phyloP scores from a whole-genome alignment of 2,888 invertebrate species.

The Galerucella calmariensis region DNA sequence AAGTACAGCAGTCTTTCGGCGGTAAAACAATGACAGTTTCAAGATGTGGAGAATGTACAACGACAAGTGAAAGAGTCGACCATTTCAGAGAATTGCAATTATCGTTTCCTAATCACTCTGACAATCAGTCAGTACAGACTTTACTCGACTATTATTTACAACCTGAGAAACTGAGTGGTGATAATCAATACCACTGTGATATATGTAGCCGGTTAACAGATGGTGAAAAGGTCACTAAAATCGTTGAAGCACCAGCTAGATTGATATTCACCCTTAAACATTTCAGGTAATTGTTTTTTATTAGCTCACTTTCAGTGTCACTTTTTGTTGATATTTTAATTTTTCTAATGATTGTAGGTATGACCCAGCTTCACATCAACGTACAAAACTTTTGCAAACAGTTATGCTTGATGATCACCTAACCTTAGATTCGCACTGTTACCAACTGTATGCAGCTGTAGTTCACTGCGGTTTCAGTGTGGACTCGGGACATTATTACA shows the following conservation, averaged over 20 bases:
- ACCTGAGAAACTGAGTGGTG: slow-evolving; percentile 81
- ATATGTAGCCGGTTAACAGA: slow-evolving; percentile 80
- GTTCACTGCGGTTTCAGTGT: slow-evolving; percentile 86
- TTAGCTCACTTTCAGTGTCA: neutral
- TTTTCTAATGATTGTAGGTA: slow-evolving; percentile 64
- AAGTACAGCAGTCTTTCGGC: slow-evolving; percentile 80
- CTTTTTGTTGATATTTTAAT: too few species aligned
- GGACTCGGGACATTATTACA: slow-evolving; percentile 88
- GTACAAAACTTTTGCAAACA: slow-evolving; percentile 81
- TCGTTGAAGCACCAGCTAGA: slow-evolving; percentile 80
- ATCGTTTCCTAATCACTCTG: slow-evolving; percentile 72
- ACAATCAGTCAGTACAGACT: slow-evolving; percentile 77
- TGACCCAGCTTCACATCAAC: slow-evolving; percentile 75
- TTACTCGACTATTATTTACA: slow-evolving; percentile 82
- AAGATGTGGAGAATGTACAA: slow-evolving; percentile 78
- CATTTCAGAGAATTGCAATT: slow-evolving; percentile 84
- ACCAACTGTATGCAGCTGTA: slow-evolving; percentile 83
- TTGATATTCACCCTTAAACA: slow-evolving; percentile 84
- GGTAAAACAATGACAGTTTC: slow-evolving; percentile 81
- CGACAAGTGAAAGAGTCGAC: slow-evolving; percentile 79
- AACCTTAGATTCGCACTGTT: slow-evolving; percentile 70
- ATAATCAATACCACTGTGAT: slow-evolving; percentile 85
- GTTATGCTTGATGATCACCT: slow-evolving; percentile 68
- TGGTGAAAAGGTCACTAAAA: slow-evolving; percentile 77
- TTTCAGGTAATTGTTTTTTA: slow-evolving; percentile 64